These are phyloP conservation scores for Colius striatus DNA, from an alignment of 2,113 vertebrate genomes.

Conservation along the genomic window DNA sequence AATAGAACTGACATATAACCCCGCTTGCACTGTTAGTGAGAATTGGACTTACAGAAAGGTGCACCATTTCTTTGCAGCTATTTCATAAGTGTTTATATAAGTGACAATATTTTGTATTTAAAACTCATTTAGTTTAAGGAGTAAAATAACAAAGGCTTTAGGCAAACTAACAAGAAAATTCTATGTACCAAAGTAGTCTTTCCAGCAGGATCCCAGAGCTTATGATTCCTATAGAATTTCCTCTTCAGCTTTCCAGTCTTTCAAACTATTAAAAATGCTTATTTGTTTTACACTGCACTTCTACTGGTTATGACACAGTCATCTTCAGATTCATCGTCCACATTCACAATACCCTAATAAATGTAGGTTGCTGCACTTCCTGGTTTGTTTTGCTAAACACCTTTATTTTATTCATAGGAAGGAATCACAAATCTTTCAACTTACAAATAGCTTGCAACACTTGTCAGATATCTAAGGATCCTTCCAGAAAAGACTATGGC, in stretches of 20 bases:
- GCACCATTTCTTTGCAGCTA: not conserved
- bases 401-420: not conserved
- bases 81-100: not conserved
- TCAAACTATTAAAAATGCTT: not conserved
- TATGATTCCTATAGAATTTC: not conserved
- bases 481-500: not conserved
- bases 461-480: not conserved
- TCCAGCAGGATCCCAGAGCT: not conserved
- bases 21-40: not conserved
- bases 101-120: not conserved
- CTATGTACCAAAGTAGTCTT: not conserved
- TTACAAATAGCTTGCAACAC: not conserved
- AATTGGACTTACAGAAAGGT: not conserved
- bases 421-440: not conserved
- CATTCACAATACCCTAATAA: not conserved
- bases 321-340: not conserved
- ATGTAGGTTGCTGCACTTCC: not conserved
- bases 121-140: not conserved
- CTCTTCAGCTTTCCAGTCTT: not conserved
- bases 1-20: conserved; percentile 13
- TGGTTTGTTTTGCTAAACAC: not conserved
- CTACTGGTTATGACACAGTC: not conserved
- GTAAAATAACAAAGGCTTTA: not conserved
- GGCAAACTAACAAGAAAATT: not conserved
- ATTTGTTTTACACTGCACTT: not conserved